Base-by-base conservation (phyloP, 2,797 vertebrate genomes). In the Sternarchorhynchus goeldii region DNA sequence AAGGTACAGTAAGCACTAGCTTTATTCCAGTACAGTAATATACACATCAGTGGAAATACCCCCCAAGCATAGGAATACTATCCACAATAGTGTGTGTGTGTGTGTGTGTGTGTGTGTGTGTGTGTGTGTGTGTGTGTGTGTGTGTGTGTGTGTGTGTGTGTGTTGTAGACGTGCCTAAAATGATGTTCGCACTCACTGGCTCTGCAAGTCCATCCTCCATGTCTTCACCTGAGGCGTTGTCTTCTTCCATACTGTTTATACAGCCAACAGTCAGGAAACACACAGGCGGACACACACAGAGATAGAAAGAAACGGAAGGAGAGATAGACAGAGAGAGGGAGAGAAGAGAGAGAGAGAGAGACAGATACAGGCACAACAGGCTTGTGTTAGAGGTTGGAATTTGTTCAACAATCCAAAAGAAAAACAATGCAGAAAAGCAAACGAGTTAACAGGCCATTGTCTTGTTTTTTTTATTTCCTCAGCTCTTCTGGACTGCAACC, bases 171-270 rank as follows among this genome's bases (percentile, higher is more conserved):
- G 73, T 85, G 81, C 76, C 60, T 65, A 73, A 65, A 63, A 59
- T 66, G 32, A 63, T 69, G 68, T 85, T 72, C 78, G 69, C 68
- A 31, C 41, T 78, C 81, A 66, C 62, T 31, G 36, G 58, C 58
- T 85, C 31, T 79, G 32, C 76, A 25, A 73, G 73, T 79, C 65
- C 59, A 68, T 67, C 63, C 75, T 76, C 41, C 20, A 25, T 75
- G 68, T 83, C 76, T 79, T 81, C 77, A 81, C 66, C 77, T 74
- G 25, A 68, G 76, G 78, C 73, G 74, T 77, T 67, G 34, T 85
- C 67, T 81, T 64, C 50, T 73, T 53, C 32, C 56, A 58, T 20
- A 60, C 71, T 45, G 73, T 83, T 81, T 81, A 85, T 68, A 78
- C 59, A 83, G 68, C 45, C 63, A 57, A 76, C 76, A 76, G 71